A percentile compares a stretch with the other conserved stretches of the same genome.
Conservation (phyloP, 2,888 invertebrate species). For the Allolobophora icterica region DNA sequence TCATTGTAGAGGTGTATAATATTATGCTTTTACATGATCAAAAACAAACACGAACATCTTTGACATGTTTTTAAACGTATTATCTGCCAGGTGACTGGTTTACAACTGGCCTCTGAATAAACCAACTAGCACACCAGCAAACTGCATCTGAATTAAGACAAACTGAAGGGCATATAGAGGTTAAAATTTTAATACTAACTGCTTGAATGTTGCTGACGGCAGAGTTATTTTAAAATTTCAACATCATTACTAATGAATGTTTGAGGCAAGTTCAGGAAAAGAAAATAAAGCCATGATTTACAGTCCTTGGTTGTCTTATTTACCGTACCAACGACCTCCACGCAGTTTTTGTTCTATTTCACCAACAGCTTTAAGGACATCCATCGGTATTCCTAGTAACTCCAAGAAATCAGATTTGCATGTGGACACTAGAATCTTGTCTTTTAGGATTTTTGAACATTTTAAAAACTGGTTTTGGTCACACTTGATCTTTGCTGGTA, state of each 20-base stretch:
- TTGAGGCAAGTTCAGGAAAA: background rate
- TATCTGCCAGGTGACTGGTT: background rate
- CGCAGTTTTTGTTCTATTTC: background rate
- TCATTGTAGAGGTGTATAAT: background rate
- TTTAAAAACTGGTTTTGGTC: background rate
- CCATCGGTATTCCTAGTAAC: background rate
- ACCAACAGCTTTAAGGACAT: background rate
- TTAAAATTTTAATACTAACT: background rate
- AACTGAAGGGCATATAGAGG: background rate
- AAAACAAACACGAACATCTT: background rate
- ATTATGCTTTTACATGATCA: background rate
- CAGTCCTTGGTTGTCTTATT: background rate
- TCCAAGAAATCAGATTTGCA: background rate
- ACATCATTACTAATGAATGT: background rate
- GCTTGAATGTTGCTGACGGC: too few species aligned
- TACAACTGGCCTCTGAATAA: background rate
- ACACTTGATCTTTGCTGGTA: constrained; percentile 1
- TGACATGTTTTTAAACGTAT: too few species aligned
- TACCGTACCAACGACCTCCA: background rate
- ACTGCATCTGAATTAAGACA: background rate
- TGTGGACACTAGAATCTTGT: background rate
- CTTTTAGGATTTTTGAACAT: background rate
- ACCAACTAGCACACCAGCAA: background rate
- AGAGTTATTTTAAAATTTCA: background rate
- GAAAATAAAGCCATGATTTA: background rate